A percentile compares a stretch with the other conserved stretches of the same genome.
phyloP scores from a whole-genome alignment of 2,113 vertebrate species.

The Lutjanus erythropterus region DNA sequence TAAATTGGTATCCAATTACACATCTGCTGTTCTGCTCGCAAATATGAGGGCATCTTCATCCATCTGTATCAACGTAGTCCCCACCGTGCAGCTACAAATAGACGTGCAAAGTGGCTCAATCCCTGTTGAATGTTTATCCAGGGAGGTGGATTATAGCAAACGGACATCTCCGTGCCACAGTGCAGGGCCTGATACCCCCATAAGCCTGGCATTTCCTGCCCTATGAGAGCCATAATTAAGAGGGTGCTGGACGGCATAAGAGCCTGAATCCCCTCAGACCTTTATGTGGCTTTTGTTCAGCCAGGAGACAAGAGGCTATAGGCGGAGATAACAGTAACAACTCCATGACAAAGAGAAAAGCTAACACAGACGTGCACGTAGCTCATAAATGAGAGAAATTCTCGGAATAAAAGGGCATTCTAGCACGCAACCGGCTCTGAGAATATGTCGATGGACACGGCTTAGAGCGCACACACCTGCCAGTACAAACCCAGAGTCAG shows the following conservation, averaged over 20 bases:
- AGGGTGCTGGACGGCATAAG: constrained; percentile 66
- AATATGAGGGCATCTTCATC: constrained; percentile 38
- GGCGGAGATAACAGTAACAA: constrained; percentile 53
- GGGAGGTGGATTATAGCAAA: constrained; percentile 75
- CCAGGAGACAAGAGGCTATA: constrained; percentile 52
- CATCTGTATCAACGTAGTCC: constrained; percentile 30
- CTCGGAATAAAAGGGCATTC: constrained; percentile 42
- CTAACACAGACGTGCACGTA: constrained; percentile 47
- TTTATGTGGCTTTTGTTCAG: constrained; percentile 72
- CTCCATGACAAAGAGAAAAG: constrained; percentile 52
- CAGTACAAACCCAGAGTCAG: constrained; percentile 22
- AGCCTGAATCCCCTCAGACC: constrained; percentile 66
- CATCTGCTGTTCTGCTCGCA: constrained; percentile 30
- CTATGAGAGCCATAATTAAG: constrained; percentile 77
- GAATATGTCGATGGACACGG: constrained; percentile 22
- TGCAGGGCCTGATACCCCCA: constrained; percentile 65
- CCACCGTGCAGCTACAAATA: constrained; percentile 74
- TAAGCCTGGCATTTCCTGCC: constrained; percentile 81
- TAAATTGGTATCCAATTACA: constrained; percentile 30
- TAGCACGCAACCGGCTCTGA: constrained; percentile 32
- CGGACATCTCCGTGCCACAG: constrained; percentile 71
- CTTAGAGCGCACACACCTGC: constrained; percentile 55
- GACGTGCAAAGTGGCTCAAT: constrained; percentile 78
- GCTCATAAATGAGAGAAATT: constrained; percentile 52
- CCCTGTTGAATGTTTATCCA: constrained; percentile 77